Conservation (phyloP, 1,140 invertebrate species). For the Ostrea edulis region DNA sequence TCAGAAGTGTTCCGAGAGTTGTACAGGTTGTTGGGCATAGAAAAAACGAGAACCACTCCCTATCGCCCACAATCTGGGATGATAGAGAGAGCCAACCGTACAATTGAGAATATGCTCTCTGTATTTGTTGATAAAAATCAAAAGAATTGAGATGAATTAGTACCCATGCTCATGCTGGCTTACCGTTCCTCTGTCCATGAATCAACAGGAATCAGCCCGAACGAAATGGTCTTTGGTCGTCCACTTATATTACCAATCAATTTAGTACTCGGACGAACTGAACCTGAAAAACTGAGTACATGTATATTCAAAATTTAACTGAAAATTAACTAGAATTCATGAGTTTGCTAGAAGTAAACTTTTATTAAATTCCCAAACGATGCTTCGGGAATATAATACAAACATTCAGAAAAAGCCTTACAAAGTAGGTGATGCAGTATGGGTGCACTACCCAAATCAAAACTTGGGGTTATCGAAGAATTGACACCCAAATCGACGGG, state of each 20-base stretch:
- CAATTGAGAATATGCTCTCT: conserved; percentile 33
- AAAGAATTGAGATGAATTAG: conserved; percentile 48
- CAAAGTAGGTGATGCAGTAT: too few species aligned
- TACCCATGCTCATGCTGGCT: conserved; percentile 41
- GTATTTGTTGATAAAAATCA: conserved; percentile 40
- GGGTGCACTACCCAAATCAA: too few species aligned
- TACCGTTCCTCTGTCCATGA: conserved; percentile 46
- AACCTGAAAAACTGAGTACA: too few species aligned
- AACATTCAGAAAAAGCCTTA: too few species aligned
- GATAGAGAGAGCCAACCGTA: conserved; percentile 55
- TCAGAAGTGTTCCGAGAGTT: conserved; percentile 50
- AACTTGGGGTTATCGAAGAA: too few species aligned
- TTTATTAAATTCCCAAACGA: too few species aligned
- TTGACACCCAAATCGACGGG: too few species aligned
- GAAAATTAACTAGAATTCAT: too few species aligned
- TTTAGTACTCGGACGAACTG: not conserved
- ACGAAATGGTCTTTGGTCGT: conserved; percentile 36
- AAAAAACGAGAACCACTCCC: conserved; percentile 42
- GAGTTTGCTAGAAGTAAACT: too few species aligned
- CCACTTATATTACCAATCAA: not conserved
- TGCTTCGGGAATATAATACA: too few species aligned
- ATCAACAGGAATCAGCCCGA: conserved; percentile 20
- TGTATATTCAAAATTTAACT: too few species aligned
- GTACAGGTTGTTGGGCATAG: conserved; percentile 41
- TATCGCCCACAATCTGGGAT: conserved; percentile 54